These are phyloP conservation scores for Sternotherus odoratus DNA, from an alignment of 2,797 vertebrate species.

Conservation along the genomic window DNA sequence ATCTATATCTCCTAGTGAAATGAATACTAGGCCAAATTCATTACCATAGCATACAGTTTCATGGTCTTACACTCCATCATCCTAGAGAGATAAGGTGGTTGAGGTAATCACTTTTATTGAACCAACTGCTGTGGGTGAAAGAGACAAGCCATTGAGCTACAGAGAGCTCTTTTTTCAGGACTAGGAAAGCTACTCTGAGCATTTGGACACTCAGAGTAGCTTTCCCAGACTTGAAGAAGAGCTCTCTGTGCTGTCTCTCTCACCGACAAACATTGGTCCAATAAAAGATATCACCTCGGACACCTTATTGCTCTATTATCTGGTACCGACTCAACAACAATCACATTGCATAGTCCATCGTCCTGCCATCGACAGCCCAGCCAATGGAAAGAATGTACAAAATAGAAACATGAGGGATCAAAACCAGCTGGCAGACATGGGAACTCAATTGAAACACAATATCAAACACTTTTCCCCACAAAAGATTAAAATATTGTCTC, in stretches of 20 bases:
- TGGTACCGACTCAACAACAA: not conserved
- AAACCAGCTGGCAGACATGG: not conserved
- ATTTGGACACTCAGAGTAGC: not conserved
- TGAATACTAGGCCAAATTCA: too few species aligned
- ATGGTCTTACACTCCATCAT: not conserved
- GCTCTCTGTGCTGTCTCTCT: not conserved
- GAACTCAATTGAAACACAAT: not conserved
- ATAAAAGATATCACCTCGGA: not conserved
- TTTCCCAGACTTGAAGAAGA: not conserved
- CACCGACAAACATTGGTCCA: not conserved
- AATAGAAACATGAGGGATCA: not conserved
- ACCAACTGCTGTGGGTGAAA: not conserved
- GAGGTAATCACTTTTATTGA: not conserved
- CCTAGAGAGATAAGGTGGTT: not conserved
- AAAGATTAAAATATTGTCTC: not conserved
- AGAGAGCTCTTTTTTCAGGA: not conserved
- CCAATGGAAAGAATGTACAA: not conserved
- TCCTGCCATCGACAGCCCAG: not conserved
- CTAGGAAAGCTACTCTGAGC: not conserved
- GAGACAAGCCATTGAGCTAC: not conserved
- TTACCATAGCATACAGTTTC: not conserved
- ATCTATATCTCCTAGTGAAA: not conserved
- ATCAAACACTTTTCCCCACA: not conserved
- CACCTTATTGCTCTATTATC: not conserved
- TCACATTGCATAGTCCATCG: not conserved